Conservation (phyloP, 2,113 vertebrate species). For the Neodon shergylaensis region DNA sequence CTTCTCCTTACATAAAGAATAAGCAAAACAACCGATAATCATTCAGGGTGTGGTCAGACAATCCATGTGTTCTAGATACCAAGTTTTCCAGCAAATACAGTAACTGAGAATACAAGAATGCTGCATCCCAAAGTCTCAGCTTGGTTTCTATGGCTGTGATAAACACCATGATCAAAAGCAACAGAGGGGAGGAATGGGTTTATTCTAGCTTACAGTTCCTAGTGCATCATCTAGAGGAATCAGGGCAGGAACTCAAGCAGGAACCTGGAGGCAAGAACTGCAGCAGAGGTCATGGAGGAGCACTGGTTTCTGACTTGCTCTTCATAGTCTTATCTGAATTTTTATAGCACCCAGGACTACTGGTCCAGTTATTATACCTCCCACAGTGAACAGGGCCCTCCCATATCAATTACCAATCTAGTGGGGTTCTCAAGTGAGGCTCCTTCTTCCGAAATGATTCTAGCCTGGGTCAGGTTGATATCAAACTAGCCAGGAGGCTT, state of each 20-base stretch:
- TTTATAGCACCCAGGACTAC: not conserved
- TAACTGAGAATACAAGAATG: not conserved
- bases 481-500: not conserved
- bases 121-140: not conserved
- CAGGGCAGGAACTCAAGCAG: not conserved
- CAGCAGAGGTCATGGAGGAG: not conserved
- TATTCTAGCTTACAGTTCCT: not conserved
- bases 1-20: constrained; percentile 46
- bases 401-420: not conserved
- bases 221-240: not conserved
- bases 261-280: not conserved
- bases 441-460: not conserved
- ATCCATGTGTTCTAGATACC: not conserved
- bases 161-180: not conserved
- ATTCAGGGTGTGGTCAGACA: constrained; percentile 34
- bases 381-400: not conserved
- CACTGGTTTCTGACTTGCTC: not conserved
- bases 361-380: not conserved
- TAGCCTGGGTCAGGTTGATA: not conserved
- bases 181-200: not conserved
- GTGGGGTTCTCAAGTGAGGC: not conserved
- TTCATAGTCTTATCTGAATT: not conserved
- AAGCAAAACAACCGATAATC: constrained; percentile 16
- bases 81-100: constrained; percentile 30
- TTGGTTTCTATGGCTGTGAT: not conserved